Percentiles rank a stretch among this genome's conserved stretches.
These are phyloP conservation scores for Calephelis virginiensis DNA, from an alignment of 1,140 invertebrate species.

Conservation along the genomic window DNA sequence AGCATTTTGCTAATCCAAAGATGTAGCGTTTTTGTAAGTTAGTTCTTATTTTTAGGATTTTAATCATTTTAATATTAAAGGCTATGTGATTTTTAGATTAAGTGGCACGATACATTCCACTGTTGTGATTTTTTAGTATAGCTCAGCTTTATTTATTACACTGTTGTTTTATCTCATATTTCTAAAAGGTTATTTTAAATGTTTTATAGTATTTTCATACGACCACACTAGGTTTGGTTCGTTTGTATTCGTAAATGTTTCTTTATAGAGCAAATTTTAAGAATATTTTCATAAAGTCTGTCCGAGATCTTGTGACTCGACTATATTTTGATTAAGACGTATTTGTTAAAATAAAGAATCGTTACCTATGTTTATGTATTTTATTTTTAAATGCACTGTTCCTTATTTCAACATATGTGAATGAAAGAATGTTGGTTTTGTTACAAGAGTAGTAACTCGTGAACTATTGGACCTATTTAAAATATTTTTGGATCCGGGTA, in stretches of 20 bases:
- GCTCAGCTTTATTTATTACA: slow-evolving; percentile 36
- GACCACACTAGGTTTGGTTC: not conserved
- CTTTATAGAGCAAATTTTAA: slow-evolving; percentile 24
- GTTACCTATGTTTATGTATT: slow-evolving; percentile 37
- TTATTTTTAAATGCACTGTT: slow-evolving; percentile 10
- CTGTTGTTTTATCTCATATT: slow-evolving; percentile 3
- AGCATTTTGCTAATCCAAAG: slow-evolving; percentile 64
- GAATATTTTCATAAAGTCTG: slow-evolving; percentile 24
- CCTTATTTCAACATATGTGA: no score
- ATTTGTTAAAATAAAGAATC: slow-evolving; percentile 61
- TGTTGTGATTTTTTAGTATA: slow-evolving; percentile 70
- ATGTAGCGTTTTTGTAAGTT: slow-evolving; percentile 36
- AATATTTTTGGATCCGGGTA: no score
- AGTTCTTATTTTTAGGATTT: slow-evolving; percentile 34
- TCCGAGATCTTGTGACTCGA: slow-evolving; percentile 23
- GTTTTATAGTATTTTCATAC: slow-evolving; percentile 20
- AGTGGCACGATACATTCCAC: slow-evolving; percentile 68
- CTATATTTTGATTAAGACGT: slow-evolving; percentile 56
- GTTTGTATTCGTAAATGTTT: slow-evolving; percentile 6
- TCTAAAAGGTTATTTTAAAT: slow-evolving; percentile 23
- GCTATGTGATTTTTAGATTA: slow-evolving; percentile 70
- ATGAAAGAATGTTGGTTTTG: no score
- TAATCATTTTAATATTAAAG: slow-evolving; percentile 37
- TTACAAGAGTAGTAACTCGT: no score
- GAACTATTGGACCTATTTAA: no score